Evolutionary conservation across 2,113 vertebrate genomes (phyloP).

Genomic region (Mastomys coucha): DNA sequence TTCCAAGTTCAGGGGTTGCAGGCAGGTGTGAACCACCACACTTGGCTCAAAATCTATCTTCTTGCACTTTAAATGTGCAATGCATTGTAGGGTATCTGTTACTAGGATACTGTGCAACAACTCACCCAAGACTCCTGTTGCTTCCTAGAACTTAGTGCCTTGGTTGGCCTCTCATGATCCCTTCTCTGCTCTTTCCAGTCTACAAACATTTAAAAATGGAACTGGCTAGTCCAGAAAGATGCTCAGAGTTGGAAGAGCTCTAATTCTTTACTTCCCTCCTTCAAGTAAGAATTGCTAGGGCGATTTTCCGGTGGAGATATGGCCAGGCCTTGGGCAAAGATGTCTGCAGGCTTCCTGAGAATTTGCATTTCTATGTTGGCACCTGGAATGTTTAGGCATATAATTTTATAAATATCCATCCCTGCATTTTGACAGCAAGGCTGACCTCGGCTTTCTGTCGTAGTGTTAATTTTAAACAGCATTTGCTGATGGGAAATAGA

Average conservation of each 20-base stretch:
- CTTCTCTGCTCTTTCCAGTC: background rate
- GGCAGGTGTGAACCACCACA: background rate
- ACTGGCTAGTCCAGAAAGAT: background rate
- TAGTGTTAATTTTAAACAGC: background rate
- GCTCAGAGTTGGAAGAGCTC: background rate
- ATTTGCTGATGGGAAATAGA: background rate
- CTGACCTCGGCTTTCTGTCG: background rate
- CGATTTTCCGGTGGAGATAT: background rate
- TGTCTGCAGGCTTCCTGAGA: background rate
- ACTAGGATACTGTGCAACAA: no score
- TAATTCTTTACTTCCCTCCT: background rate
- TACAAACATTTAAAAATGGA: background rate
- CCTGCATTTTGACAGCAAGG: background rate
- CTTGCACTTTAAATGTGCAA: background rate
- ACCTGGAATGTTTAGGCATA: background rate
- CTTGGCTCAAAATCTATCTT: background rate
- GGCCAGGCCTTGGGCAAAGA: background rate
- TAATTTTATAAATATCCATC: constrained; percentile 42
- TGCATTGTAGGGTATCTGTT: no score
- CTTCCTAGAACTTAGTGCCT: background rate
- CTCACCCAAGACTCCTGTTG: background rate
- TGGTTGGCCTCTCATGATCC: fast-evolving
- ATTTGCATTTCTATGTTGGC: background rate
- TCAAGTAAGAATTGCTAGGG: background rate
- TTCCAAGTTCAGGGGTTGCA: background rate